Evolutionary conservation across 92 coral and sea anemone genomes (phyloP).

Genomic region (Zoanthus sansibaricus): DNA sequence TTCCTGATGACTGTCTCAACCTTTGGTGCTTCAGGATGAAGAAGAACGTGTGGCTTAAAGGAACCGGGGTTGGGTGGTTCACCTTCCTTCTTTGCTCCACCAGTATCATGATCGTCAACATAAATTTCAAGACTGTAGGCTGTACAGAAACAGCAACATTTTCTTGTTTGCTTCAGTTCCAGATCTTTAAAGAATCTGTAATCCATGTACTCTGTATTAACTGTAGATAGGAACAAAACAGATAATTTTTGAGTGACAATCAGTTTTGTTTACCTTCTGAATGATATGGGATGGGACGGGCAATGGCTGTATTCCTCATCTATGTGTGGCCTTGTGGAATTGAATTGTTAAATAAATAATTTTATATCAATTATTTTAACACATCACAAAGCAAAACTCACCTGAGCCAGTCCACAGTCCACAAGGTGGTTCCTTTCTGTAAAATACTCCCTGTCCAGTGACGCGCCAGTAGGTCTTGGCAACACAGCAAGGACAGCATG

Average conservation of each 20-base stretch:
- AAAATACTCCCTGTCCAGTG: conserved; percentile 98
- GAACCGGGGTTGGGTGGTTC: conserved; percentile 88
- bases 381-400: background rate
- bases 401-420: conserved; percentile 93
- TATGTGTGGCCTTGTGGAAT: too few species aligned
- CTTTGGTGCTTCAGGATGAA: conserved; percentile 95
- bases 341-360: too few species aligned
- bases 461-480: conserved; percentile 98
- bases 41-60: conserved; percentile 92
- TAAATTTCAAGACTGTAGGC: conserved; percentile 89
- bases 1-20: conserved; percentile 94
- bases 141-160: conserved; percentile 90
- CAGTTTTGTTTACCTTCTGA: too few species aligned
- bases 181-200: conserved; percentile 97
- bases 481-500: conserved; percentile 88
- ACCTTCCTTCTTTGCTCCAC: conserved; percentile 86
- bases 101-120: conserved; percentile 86
- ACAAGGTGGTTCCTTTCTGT: conserved; percentile 98
- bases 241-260: background rate
- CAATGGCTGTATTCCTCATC: too few species aligned
- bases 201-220: conserved; percentile 96
- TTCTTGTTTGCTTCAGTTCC: conserved; percentile 88
- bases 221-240: conserved; percentile 37
- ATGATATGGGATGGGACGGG: too few species aligned
- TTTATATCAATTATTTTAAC: too few species aligned